Evolutionary conservation across 2,797 vertebrate species (phyloP), one percentile per base, ranked within the genome.

Genomic region (Poecilia gillii): DNA sequence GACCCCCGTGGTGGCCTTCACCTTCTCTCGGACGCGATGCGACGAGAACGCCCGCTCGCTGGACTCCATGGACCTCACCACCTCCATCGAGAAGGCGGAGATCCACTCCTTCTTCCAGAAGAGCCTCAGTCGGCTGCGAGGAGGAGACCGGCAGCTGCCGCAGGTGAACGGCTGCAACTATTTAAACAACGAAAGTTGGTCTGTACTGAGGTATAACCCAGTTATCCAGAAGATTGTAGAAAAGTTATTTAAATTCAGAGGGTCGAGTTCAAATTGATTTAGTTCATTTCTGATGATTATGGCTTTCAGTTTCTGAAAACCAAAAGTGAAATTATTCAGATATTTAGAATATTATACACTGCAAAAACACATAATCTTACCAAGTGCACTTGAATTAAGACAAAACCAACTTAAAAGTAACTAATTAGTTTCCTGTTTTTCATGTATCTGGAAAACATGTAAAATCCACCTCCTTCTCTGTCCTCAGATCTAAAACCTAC

Each of bases 31-130:
- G 51, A 95, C 96, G 0, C 97, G 97, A 70, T 98, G 97, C 3
- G 97, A 98, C 0, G 97, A 98, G 8, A 97, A 98, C 45, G 97
- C 98, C 3, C 95, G 96, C 1, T 95, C 96, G 0, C 94, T 98
- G 77, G 96, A 94, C 74, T 97, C 97, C 11, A 94, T 97, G 46
- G 97, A 98, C 86, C 90, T 99, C 85, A 98, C 97, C 72, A 96
- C 92, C 0, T 95, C 96, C 3, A 87, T 95, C 1, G 98, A 99
- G 89, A 97, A 97, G 89, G 97, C 96, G 0, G 97, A 98, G 93
- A 97, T 98, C 72, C 97, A 97, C 89, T 96, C 96, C 8, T 99
- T 98, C 85, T 97, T 98, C 89, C 97, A 97, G 87, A 97, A 97
- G 90, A 98, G 98, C 84, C 84, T 99, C 43, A 96, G 95, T 46